Conservation (phyloP, 2,888 invertebrate genomes). For the Amblyteles armatorius region DNA sequence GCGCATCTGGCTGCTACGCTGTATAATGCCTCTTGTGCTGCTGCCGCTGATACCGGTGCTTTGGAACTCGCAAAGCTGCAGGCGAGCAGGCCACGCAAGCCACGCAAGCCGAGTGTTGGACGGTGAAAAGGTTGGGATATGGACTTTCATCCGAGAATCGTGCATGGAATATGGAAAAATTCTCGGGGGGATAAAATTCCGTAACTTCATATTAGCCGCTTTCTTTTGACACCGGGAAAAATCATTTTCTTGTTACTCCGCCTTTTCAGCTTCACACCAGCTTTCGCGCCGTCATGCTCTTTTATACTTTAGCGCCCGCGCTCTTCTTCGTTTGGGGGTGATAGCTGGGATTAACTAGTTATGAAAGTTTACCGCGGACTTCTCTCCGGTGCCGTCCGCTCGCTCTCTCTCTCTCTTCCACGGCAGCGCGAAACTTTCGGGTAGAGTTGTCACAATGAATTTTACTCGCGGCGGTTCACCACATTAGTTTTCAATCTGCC, state of each 20-base stretch:
- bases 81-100: not conserved
- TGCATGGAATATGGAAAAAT: constrained; percentile 40
- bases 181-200: not conserved
- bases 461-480: constrained; percentile 54
- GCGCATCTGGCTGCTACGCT: constrained; percentile 31
- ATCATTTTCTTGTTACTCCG: constrained; percentile 51
- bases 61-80: constrained; percentile 27
- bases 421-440: constrained; percentile 48
- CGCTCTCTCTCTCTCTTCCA: not conserved
- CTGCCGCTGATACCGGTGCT: not conserved
- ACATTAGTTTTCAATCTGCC: constrained; percentile 67
- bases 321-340: constrained; percentile 36
- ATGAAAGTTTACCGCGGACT: constrained; percentile 62
- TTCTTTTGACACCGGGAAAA: constrained; percentile 27
- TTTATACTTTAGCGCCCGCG: constrained; percentile 34
- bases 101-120: constrained; percentile 12
- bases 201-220: constrained; percentile 8
- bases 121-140: constrained; percentile 14
- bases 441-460: constrained; percentile 65
- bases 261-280: constrained; percentile 13
- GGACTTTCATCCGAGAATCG: constrained; percentile 53
- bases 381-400: constrained; percentile 11
- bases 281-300: constrained; percentile 30
- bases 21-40: not conserved
- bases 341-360: constrained; percentile 66